Evolutionary conservation across 2,888 invertebrate genomes (phyloP).

Genomic region (Artemia sinica): DNA sequence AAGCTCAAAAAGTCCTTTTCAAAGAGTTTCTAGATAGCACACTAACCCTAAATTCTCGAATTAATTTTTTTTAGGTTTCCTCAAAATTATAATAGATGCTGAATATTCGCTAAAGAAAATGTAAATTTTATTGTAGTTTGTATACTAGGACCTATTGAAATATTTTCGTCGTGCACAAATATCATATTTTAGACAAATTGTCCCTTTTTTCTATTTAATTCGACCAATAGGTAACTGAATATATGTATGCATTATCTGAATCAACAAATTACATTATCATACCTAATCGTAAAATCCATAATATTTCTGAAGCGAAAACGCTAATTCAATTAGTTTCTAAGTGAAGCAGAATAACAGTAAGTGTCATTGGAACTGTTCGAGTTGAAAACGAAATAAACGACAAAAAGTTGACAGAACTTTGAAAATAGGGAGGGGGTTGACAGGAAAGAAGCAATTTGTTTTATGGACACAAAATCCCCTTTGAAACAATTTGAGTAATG

Average conservation of each 20-base stretch:
- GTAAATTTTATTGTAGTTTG: no score
- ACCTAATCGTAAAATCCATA: slow-evolving; percentile 7
- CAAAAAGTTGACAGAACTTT: slow-evolving; percentile 3
- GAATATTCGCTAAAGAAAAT: no score
- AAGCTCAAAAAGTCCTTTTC: no score
- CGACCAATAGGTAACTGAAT: no score
- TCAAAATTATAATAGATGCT: no score
- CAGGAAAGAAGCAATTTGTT: slow-evolving; percentile 12
- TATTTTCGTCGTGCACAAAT: no score
- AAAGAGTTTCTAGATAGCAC: no score
- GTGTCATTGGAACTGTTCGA: slow-evolving; percentile 5
- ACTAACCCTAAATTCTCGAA: no score
- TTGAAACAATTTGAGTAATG: slow-evolving; percentile 13
- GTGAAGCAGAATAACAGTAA: slow-evolving; percentile 1
- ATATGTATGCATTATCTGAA: background rate
- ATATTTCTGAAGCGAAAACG: background rate
- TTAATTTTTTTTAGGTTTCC: no score
- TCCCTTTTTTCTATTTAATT: no score
- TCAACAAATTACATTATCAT: slow-evolving; percentile 6
- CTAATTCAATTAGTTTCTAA: slow-evolving; percentile 5
- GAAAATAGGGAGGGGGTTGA: background rate
- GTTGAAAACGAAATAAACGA: slow-evolving; percentile 10
- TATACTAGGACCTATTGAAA: no score
- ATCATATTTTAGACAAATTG: no score
- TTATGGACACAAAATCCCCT: slow-evolving; percentile 12